Conservation (phyloP, 2,797 vertebrate species). For the Ispidina picta region DNA sequence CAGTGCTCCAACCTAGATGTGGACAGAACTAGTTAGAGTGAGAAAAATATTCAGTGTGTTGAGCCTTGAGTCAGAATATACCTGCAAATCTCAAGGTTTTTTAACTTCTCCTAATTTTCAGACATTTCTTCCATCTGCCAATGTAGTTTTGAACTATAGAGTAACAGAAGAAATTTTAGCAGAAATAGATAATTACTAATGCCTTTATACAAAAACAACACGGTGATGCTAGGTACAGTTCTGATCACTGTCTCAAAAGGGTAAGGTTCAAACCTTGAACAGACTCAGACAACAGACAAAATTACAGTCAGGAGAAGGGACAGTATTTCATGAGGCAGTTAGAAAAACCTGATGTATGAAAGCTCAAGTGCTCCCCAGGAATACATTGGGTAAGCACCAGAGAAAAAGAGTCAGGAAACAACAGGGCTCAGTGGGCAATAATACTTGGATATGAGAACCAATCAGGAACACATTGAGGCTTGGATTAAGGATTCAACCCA, state of each 20-base stretch:
- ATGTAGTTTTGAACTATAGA: neutral
- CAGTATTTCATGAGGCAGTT: neutral
- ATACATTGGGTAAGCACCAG: neutral
- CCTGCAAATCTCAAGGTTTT: neutral
- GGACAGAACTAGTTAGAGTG: neutral
- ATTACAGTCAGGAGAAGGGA: neutral
- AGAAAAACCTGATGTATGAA: neutral
- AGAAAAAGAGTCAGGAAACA: conserved; percentile 1
- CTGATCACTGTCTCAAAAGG: neutral
- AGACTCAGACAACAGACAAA: neutral
- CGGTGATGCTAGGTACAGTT: neutral
- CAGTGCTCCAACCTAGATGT: neutral
- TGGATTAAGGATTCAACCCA: neutral
- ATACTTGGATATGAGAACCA: neutral
- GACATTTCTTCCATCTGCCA: neutral
- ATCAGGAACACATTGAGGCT: neutral
- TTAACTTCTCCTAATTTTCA: neutral
- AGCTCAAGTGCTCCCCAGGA: neutral
- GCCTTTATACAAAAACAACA: neutral
- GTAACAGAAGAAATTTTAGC: neutral
- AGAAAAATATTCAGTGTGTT: neutral
- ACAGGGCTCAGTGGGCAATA: neutral
- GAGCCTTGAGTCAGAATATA: neutral
- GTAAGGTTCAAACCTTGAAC: neutral
- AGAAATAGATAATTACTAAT: neutral